Percentiles rank a stretch among this genome's conserved stretches.
Conservation (phyloP, 2,888 invertebrate genomes). For the Hedychridium roseum region DNA sequence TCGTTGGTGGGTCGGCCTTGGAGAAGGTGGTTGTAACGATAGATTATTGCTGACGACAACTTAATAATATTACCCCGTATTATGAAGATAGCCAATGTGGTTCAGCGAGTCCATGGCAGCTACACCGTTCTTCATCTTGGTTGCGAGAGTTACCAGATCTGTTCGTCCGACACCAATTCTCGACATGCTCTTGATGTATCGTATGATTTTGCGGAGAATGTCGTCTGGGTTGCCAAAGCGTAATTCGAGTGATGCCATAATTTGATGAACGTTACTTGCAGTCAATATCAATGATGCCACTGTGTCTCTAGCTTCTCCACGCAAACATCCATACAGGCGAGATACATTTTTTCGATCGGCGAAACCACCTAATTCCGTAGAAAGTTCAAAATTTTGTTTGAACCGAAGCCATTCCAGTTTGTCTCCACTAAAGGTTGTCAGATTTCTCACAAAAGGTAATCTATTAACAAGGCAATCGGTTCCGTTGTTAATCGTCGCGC, state of each 20-base stretch:
- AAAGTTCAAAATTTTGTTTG: constrained; percentile 11
- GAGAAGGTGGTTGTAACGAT: constrained; percentile 1
- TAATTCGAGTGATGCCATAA: constrained; percentile 7
- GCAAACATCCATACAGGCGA: background rate
- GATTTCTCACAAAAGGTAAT: constrained; percentile 1
- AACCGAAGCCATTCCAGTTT: constrained; percentile 11
- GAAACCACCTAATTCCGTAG: constrained; percentile 8
- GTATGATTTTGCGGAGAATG: constrained; percentile 1
- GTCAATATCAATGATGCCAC: constrained; percentile 9
- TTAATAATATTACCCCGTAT: constrained; percentile 7
- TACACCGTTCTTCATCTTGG: constrained; percentile 7
- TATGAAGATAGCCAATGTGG: constrained; percentile 10
- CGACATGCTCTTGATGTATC: constrained; percentile 4
- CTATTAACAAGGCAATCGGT: constrained; percentile 3
- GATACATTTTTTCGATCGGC: constrained; percentile 10
- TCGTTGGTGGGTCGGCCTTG: background rate
- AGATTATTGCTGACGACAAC: constrained; percentile 4
- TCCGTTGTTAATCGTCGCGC: background rate
- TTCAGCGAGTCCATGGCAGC: constrained; percentile 8
- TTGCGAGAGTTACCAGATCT: constrained; percentile 4
- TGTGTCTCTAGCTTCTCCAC: constrained; percentile 5
- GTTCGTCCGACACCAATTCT: background rate
- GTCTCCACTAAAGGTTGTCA: constrained; percentile 7
- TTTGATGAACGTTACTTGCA: background rate
- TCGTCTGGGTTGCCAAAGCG: constrained; percentile 15